A percentile compares a stretch with the other conserved stretches of the same genome.
Conservation (phyloP, 2,113 vertebrate species). For the Clupea harengus region DNA sequence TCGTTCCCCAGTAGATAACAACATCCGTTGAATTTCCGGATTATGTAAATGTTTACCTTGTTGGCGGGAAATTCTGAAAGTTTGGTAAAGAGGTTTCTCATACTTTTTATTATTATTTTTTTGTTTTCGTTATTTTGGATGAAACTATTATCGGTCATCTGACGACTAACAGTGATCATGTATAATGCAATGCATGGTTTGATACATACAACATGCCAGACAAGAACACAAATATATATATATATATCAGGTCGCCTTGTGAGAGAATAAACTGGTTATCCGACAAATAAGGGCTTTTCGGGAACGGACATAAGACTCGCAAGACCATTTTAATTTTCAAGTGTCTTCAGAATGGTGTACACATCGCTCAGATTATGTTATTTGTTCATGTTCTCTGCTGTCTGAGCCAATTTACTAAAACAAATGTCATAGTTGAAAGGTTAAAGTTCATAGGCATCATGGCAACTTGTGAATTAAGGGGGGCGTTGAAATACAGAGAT, state of each 20-base stretch:
- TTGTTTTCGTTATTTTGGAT: background rate
- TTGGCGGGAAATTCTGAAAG: constrained; percentile 51
- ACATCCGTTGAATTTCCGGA: constrained; percentile 55
- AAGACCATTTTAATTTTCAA: background rate
- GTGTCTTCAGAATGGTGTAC: background rate
- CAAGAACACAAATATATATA: background rate
- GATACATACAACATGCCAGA: background rate
- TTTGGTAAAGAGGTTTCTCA: background rate
- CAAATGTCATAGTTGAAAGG: constrained; percentile 40
- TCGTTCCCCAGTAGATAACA: constrained; percentile 3
- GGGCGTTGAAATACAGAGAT: constrained; percentile 55
- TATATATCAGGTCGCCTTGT: background rate
- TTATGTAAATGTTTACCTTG: constrained; percentile 23
- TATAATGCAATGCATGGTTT: background rate
- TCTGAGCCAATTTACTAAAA: background rate
- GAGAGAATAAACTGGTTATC: background rate
- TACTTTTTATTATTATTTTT: background rate
- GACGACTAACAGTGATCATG: background rate
- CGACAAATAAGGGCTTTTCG: background rate
- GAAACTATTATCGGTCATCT: background rate
- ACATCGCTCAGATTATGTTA: background rate
- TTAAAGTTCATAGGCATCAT: constrained; percentile 41
- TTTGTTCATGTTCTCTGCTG: background rate
- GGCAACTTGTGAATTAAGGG: constrained; percentile 46
- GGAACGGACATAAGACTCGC: too few relatives aligned